Percentiles rank a stretch among this genome's conserved stretches.
Conservation (phyloP, 2,113 vertebrate species). For the Tachycineta bicolor region DNA sequence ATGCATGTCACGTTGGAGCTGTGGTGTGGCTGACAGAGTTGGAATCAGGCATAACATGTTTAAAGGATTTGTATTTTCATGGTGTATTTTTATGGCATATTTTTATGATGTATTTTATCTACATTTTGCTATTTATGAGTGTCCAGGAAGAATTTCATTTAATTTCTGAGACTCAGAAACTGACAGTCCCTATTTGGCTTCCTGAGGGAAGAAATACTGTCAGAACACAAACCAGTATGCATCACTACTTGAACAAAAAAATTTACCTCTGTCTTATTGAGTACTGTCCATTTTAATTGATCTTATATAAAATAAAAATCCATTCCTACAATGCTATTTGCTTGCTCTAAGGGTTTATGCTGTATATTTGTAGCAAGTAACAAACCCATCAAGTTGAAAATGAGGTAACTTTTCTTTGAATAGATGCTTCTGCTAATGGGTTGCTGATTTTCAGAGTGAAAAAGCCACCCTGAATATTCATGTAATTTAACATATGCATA, state of each 20-base stretch:
- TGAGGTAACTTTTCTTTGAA: not conserved
- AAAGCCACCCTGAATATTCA: not conserved
- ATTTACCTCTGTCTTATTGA: not conserved
- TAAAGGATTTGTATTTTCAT: not conserved
- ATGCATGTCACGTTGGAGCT: not conserved
- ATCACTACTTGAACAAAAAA: not conserved
- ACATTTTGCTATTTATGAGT: not conserved
- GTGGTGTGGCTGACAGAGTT: accelerated
- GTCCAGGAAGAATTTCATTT: not conserved
- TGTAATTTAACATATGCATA: not conserved
- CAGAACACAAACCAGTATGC: not conserved
- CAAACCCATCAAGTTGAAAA: not conserved
- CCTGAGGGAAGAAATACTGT: not conserved
- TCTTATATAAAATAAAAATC: not conserved
- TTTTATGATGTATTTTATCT: not conserved
- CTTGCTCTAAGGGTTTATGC: not conserved
- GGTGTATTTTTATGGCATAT: not conserved
- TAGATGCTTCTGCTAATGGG: not conserved
- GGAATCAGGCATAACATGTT: not conserved
- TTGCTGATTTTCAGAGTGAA: not conserved
- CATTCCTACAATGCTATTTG: not conserved
- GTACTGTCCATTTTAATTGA: not conserved
- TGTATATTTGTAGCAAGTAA: not conserved
- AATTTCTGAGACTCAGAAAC: not conserved
- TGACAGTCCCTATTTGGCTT: not conserved